Conservation (phyloP, 2,113 vertebrate genomes). For the Cavia porcellus region DNA sequence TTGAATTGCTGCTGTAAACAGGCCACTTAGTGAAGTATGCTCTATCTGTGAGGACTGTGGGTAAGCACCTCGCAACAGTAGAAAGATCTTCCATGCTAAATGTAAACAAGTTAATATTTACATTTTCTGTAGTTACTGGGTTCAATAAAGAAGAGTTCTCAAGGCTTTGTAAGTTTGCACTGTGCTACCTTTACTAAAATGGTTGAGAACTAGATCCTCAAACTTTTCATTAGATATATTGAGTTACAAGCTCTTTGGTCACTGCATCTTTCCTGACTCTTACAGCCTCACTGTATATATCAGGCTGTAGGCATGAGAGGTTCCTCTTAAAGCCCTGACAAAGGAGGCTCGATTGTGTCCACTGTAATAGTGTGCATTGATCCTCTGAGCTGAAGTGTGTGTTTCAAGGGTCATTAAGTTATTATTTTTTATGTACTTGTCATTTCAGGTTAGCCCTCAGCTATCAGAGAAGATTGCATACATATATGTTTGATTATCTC, state of each 20-base stretch:
- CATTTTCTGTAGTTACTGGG: not conserved
- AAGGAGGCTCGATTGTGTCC: not conserved
- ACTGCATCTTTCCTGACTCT: not conserved
- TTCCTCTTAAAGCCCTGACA: not conserved
- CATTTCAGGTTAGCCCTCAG: not conserved
- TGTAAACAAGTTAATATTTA: not conserved
- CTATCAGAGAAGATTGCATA: constrained; percentile 18
- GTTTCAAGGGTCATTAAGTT: constrained; percentile 67
- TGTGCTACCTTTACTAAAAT: not conserved
- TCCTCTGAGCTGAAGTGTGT: not conserved
- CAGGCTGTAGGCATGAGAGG: not conserved
- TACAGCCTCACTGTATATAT: not conserved
- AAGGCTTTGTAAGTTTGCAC: not conserved
- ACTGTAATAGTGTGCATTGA: not conserved
- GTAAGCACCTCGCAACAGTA: not conserved
- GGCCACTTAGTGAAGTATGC: not conserved
- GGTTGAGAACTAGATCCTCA: not conserved
- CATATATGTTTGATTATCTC: not conserved
- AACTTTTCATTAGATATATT: not conserved
- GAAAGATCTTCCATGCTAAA: not conserved
- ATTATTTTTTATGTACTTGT: constrained; percentile 46
- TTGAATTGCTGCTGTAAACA: not conserved
- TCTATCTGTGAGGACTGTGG: not conserved
- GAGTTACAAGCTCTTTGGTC: not conserved
- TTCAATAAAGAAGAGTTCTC: not conserved